phyloP scores from a whole-genome alignment of 2,797 vertebrate species.

The Scleropages formosus region DNA sequence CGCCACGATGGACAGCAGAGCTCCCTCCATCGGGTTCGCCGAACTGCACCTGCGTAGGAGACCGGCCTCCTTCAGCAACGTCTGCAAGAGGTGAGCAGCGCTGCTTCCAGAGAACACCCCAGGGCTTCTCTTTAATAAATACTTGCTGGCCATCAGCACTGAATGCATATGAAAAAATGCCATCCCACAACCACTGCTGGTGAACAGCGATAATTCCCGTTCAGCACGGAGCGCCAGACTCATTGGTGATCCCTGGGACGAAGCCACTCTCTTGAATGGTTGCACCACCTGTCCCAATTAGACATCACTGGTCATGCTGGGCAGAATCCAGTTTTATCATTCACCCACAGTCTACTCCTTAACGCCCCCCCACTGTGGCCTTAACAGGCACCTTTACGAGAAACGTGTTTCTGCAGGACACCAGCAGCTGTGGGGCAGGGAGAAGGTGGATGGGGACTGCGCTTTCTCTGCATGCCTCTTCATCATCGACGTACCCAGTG shows the following conservation, averaged over 20 bases:
- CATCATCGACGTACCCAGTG: slow-evolving; percentile 25
- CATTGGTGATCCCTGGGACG: neutral
- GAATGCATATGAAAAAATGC: neutral
- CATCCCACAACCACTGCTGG: no score
- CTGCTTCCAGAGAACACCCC: neutral
- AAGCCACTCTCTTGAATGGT: neutral
- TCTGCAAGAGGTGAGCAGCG: neutral
- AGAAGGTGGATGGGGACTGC: neutral
- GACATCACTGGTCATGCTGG: slow-evolving; percentile 45
- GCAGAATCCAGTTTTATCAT: slow-evolving; percentile 49
- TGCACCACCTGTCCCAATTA: slow-evolving; percentile 55
- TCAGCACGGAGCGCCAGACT: neutral
- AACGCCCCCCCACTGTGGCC: slow-evolving; percentile 56
- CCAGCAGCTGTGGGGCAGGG: slow-evolving; percentile 40
- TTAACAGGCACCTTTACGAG: slow-evolving; percentile 54
- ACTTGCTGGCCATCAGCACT: neutral
- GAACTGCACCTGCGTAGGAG: no score
- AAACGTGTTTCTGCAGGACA: slow-evolving; percentile 2
- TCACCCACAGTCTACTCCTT: slow-evolving; percentile 53
- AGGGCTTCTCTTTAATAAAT: neutral
- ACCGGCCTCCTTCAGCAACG: no score
- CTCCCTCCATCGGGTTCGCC: no score
- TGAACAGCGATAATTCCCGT: neutral
- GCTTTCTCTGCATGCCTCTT: neutral
- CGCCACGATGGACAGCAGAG: no score